These are phyloP conservation scores for Ectemnius lituratus DNA, from an alignment of 2,888 invertebrate species.

Conservation along the genomic window DNA sequence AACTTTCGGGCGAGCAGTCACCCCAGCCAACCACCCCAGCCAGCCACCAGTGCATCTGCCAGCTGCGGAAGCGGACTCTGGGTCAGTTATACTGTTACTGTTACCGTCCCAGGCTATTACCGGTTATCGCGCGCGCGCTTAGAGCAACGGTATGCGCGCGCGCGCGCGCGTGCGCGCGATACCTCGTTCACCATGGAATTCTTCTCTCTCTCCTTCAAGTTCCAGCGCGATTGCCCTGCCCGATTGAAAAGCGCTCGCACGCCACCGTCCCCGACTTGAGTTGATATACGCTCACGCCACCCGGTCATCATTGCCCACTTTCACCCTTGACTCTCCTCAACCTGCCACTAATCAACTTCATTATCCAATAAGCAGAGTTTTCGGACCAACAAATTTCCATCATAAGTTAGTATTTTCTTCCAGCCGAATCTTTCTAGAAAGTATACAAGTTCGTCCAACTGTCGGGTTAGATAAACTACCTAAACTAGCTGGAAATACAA, in stretches of 20 bases:
- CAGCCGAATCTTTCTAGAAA: too few relatives aligned
- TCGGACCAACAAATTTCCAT: too few relatives aligned
- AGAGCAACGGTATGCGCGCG: conserved; percentile 64
- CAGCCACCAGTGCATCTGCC: conserved; percentile 37
- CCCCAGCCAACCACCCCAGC: neutral
- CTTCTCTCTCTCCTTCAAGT: conserved; percentile 33
- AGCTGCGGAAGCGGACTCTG: conserved; percentile 60
- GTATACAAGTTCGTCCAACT: too few relatives aligned
- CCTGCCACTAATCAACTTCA: too few relatives aligned
- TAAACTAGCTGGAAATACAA: too few relatives aligned
- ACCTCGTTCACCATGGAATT: conserved; percentile 49
- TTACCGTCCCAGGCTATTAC: conserved; percentile 66
- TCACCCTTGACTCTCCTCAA: neutral
- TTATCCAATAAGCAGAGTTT: too few relatives aligned
- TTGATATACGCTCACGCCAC: neutral
- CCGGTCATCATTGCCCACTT: neutral
- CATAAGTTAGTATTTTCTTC: too few relatives aligned
- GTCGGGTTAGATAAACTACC: too few relatives aligned
- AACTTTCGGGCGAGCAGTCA: neutral
- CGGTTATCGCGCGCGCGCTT: conserved; percentile 63
- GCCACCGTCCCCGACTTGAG: neutral
- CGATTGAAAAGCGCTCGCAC: conserved; percentile 20
- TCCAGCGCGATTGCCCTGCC: conserved; percentile 19
- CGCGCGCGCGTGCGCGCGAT: conserved; percentile 23
- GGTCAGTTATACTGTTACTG: conserved; percentile 71